Base-by-base conservation (phyloP, 1,140 invertebrate genomes). In the Pseudomyrmex dendroicus region DNA sequence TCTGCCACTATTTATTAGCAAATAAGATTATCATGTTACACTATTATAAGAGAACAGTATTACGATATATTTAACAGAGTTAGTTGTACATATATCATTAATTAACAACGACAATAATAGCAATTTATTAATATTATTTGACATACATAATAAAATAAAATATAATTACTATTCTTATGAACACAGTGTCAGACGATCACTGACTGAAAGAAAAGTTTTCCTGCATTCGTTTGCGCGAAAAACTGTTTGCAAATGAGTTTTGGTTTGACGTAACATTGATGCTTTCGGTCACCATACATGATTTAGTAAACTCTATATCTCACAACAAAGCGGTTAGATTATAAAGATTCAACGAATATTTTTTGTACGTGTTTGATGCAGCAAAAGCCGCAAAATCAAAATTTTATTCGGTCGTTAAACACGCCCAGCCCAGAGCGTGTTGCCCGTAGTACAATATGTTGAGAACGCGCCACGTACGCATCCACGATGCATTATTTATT, bases 401-500 rank as follows among this genome's bases (percentile, higher is more conserved):
- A 80, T 80, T 80, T 80, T 80, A 80, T 80, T 72, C n/a, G 76
- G 44, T 72, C 76, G 17, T 80, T 80, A 72, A 80, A 72, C 44
- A 72, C 59, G 44, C 46, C 12, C 67, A 8, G 9, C n/a, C 15
- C 35, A n/a, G 52, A 25, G 35, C 52, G 9, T 17, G 76, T 68
- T 59, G 54, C 35, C 35, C 52, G 64, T 25, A 22, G 64, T 10
- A 72, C 76, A 80, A 72, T 80, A 48, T 61, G 44, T 25, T 15
- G 35, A 57, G 15, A 70, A 59, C 54, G 15, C 63, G 15, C 63
- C 20, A 15, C 44, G 44, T 78, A 68, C 76, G 44, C 76, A 68
- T 70, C 76, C 50, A 61, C 15, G 54, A 72, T 70, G 54, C 54
- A 80, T 78, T 78, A 78, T 59, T 59, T 59, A 70, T 78, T 56